A percentile compares a stretch with the other conserved stretches of the same genome.
Conservation (phyloP, 2,888 invertebrate genomes). For the Microplitis manilae region DNA sequence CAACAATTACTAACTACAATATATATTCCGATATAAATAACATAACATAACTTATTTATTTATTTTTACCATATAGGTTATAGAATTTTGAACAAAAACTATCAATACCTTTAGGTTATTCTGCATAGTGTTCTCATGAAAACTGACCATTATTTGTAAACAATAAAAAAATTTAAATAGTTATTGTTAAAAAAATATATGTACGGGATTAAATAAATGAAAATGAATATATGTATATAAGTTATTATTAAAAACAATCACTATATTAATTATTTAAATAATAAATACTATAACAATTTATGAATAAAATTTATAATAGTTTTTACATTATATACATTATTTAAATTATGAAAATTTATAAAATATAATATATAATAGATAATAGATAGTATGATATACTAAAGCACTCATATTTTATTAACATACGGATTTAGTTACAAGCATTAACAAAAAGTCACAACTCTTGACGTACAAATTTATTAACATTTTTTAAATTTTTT, state of each 20-base stretch:
- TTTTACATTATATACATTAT: constrained; percentile 65
- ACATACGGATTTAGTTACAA: not conserved
- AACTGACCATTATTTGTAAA: not conserved
- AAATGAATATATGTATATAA: constrained; percentile 32
- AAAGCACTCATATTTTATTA: not conserved
- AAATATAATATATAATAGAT: not conserved
- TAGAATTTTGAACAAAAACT: not conserved
- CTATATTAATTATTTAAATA: constrained; percentile 38
- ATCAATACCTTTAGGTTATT: not conserved
- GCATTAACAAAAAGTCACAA: not conserved
- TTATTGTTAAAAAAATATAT: not conserved
- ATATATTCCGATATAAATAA: not conserved
- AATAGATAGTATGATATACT: constrained; percentile 19
- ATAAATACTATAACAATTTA: constrained; percentile 57
- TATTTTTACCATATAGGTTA: not conserved
- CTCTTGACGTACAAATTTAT: not conserved
- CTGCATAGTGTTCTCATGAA: not conserved
- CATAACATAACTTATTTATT: not conserved
- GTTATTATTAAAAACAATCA: constrained; percentile 44
- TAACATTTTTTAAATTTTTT: not conserved
- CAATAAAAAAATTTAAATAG: not conserved
- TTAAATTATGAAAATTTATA: constrained; percentile 54
- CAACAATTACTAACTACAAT: not conserved
- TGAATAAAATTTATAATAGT: constrained; percentile 51
- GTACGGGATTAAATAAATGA: not conserved